Conservation (phyloP, 1,140 invertebrate genomes). For the Spodoptera litura region DNA sequence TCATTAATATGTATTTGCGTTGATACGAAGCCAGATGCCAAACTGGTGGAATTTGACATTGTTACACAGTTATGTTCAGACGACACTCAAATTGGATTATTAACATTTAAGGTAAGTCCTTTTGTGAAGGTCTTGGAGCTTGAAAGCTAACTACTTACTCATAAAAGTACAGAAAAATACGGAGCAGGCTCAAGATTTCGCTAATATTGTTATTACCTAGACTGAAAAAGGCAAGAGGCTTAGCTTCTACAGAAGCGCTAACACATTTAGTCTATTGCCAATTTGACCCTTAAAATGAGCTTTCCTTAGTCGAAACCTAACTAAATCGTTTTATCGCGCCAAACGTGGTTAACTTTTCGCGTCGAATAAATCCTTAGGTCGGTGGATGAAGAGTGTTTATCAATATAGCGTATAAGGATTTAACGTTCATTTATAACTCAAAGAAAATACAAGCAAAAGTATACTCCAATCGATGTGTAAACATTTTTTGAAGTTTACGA, state of each 20-base stretch:
- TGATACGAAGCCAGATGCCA: constrained; percentile 15
- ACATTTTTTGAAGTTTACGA: too few species aligned
- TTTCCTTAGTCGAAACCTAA: constrained; percentile 21
- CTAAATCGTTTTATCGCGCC: constrained; percentile 38
- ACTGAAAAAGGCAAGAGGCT: not conserved
- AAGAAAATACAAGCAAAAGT: too few species aligned
- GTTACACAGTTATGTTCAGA: not conserved
- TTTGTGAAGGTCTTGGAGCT: not conserved
- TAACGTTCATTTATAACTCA: too few species aligned
- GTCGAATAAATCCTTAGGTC: too few species aligned
- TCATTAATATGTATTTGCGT: constrained; percentile 35
- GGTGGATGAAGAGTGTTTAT: too few species aligned
- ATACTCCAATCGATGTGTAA: too few species aligned
- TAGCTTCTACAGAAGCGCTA: constrained; percentile 19
- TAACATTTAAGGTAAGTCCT: not conserved
- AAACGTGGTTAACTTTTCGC: not conserved
- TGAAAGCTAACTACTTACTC: not conserved
- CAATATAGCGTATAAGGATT: too few species aligned
- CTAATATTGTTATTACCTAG: constrained; percentile 22
- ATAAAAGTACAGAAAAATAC: constrained; percentile 16
- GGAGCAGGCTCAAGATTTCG: not conserved
- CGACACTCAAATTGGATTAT: not conserved
- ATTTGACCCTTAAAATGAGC: constrained; percentile 37
- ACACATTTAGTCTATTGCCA: constrained; percentile 43
- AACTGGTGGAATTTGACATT: constrained; percentile 14